phyloP scores from a whole-genome alignment of 2,113 vertebrate genomes.

The Procavia capensis region DNA sequence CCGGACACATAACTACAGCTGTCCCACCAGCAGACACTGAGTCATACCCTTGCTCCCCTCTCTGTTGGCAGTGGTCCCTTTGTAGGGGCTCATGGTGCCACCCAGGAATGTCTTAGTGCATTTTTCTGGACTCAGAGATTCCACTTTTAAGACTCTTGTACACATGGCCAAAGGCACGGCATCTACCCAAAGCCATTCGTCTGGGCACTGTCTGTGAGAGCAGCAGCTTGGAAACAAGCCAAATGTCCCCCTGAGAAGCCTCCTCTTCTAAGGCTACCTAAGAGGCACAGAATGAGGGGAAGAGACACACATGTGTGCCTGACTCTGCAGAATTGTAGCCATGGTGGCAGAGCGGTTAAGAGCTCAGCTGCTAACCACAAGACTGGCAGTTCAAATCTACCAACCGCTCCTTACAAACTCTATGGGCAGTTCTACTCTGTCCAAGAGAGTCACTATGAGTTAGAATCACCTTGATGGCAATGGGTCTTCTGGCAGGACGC shows the following conservation, averaged over 20 bases:
- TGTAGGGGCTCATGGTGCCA: background rate
- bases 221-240: background rate
- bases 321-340: background rate
- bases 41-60: accelerated
- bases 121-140: background rate
- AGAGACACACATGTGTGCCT: background rate
- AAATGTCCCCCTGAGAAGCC: background rate
- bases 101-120: accelerated
- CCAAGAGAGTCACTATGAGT: too few relatives aligned
- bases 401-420: too few relatives aligned
- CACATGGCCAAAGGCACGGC: background rate
- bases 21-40: accelerated
- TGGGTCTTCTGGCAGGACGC: background rate
- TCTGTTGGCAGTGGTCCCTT: background rate
- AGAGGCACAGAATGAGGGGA: background rate
- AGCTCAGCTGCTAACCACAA: too few relatives aligned
- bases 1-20: background rate
- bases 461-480: too few relatives aligned
- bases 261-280: background rate
- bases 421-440: too few relatives aligned
- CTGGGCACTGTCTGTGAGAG: background rate
- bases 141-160: background rate
- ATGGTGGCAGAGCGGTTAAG: too few relatives aligned
- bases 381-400: too few relatives aligned
- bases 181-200: background rate